A percentile compares a stretch with the other conserved stretches of the same genome.
Evolutionary conservation across 2,113 vertebrate genomes (phyloP).

Genomic region (Thomomys bottae): DNA sequence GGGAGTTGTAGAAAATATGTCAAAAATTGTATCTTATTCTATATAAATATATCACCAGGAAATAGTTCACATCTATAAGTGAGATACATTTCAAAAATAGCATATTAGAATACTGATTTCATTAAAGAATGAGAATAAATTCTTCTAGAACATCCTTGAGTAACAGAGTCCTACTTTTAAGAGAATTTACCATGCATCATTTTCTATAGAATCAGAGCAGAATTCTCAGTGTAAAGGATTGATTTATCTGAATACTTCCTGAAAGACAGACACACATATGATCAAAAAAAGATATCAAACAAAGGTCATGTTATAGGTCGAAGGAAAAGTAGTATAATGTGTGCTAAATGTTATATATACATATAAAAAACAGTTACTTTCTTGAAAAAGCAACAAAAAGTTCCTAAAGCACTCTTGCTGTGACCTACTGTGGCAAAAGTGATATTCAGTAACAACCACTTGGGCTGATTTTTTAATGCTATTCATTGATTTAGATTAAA

Average conservation of each 20-base stretch:
- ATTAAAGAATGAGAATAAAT: conserved; percentile 34
- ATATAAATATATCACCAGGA: background rate
- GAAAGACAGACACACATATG: background rate
- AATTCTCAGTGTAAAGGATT: background rate
- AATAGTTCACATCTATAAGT: background rate
- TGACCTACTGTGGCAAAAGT: background rate
- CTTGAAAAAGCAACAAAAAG: background rate
- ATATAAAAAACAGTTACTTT: background rate
- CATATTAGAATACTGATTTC: background rate
- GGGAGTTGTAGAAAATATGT: background rate
- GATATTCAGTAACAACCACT: background rate
- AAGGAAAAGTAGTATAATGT: background rate
- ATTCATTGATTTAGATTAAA: too few relatives aligned
- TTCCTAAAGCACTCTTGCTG: background rate
- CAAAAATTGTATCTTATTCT: background rate
- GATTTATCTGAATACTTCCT: background rate
- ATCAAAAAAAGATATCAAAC: background rate
- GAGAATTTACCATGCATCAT: background rate
- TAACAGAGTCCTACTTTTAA: background rate
- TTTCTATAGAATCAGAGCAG: background rate
- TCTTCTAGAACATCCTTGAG: background rate
- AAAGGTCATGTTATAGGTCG: background rate
- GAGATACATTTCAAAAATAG: conserved; percentile 34
- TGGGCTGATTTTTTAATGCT: background rate
- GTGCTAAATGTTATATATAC: background rate